phyloP scores from a whole-genome alignment of 2,888 invertebrate species.

The Melanostoma mellinum region DNA sequence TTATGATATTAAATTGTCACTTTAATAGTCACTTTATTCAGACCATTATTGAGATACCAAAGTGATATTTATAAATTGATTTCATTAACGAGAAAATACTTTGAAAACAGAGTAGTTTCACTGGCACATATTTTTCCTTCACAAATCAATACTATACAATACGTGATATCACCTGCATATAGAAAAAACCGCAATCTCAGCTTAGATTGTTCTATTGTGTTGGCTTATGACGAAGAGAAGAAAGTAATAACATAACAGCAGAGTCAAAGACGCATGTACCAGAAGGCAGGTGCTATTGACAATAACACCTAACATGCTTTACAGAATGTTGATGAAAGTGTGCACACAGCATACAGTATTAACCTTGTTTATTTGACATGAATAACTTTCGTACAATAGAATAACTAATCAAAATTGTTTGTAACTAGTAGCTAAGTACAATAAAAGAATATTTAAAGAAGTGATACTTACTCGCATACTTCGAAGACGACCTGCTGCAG shows the following conservation, averaged over 20 bases:
- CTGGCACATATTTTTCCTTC: constrained; percentile 51
- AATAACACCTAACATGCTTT: constrained; percentile 53
- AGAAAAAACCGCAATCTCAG: constrained; percentile 47
- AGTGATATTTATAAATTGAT: constrained; percentile 32
- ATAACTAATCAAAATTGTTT: neutral
- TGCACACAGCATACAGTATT: constrained; percentile 34
- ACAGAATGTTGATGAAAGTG: constrained; percentile 67
- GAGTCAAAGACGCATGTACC: constrained; percentile 9
- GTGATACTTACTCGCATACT: constrained; percentile 91
- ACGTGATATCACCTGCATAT: constrained; percentile 65
- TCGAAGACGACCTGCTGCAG: constrained; percentile 96
- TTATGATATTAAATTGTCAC: too few relatives aligned
- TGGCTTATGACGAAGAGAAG: constrained; percentile 62
- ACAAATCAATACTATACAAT: constrained; percentile 68
- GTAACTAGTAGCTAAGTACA: neutral
- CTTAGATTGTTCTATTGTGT: constrained; percentile 57
- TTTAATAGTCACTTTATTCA: too few relatives aligned
- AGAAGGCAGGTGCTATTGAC: constrained; percentile 57
- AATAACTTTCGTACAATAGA: constrained; percentile 59
- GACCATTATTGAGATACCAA: neutral
- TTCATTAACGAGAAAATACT: constrained; percentile 13
- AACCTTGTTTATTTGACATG: constrained; percentile 64
- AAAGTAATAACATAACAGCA: constrained; percentile 55
- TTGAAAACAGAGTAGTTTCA: constrained; percentile 56
- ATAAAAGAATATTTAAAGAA: neutral